phyloP scores from a whole-genome alignment of 2,888 invertebrate genomes.

The Orthosia incerta region DNA sequence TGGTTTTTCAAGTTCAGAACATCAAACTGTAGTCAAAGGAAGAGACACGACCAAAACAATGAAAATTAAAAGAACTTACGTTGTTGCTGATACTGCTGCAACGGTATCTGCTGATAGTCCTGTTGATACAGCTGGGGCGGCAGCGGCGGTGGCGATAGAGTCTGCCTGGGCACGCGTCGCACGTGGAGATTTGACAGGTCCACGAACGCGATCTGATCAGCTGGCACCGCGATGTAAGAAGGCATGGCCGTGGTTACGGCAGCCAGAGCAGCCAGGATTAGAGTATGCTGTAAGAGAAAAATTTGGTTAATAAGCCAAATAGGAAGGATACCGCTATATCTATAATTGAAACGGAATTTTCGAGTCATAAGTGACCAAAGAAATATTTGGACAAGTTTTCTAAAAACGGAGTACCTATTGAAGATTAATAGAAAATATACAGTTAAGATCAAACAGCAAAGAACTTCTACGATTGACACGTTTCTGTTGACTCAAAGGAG shows the following conservation, averaged over 20 bases:
- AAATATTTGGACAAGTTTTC: neutral
- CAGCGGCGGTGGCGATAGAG: slow-evolving; percentile 78
- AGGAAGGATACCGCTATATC: neutral
- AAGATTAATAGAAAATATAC: neutral
- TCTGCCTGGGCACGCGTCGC: slow-evolving; percentile 83
- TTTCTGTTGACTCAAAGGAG: neutral
- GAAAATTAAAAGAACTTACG: slow-evolving; percentile 74
- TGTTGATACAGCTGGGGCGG: slow-evolving; percentile 75
- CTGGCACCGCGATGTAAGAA: slow-evolving; percentile 91
- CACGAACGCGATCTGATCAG: slow-evolving; percentile 91
- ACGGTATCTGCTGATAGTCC: slow-evolving; percentile 78
- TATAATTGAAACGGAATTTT: neutral
- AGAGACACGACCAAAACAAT: neutral
- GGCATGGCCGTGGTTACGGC: slow-evolving; percentile 86
- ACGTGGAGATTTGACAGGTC: slow-evolving; percentile 86
- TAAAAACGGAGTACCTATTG: neutral
- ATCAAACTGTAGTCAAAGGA: neutral
- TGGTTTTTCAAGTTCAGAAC: neutral
- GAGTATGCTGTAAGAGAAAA: slow-evolving; percentile 75
- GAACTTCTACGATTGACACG: slow-evolving; percentile 7
- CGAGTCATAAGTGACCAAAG: neutral
- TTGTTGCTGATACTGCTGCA: slow-evolving; percentile 79
- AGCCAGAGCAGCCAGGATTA: slow-evolving; percentile 77
- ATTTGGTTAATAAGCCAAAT: slow-evolving; percentile 26
- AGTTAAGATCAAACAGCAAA: neutral